Evolutionary conservation across 2,113 vertebrate species (phyloP).

Genomic region (Zootoca vivipara): DNA sequence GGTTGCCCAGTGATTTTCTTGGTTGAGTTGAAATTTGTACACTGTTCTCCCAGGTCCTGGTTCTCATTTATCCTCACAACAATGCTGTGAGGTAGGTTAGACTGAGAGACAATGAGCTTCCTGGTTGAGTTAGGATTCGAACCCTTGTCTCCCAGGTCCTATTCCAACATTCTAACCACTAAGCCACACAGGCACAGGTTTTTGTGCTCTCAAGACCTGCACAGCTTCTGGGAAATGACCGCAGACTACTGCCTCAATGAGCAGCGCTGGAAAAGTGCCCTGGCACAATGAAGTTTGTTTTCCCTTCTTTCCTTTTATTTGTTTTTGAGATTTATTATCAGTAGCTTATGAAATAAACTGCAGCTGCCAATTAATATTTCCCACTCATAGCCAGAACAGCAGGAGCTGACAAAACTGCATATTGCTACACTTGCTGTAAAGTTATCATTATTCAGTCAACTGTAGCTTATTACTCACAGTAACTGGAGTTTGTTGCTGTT

Average conservation of each 20-base stretch:
- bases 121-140: no score
- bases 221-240: background rate
- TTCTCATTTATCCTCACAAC: no score
- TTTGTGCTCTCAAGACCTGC: background rate
- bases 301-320: background rate
- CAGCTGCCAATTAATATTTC: slow-evolving; percentile 43
- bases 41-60: no score
- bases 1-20: no score
- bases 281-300: background rate
- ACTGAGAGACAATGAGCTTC: no score
- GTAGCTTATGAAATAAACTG: slow-evolving; percentile 31
- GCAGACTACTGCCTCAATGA: background rate
- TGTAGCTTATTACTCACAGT: slow-evolving; percentile 43
- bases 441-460: slow-evolving; percentile 41
- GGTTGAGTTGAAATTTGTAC: no score
- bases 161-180: background rate
- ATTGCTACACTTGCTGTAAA: slow-evolving; percentile 36
- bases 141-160: no score
- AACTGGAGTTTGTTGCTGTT: slow-evolving; percentile 26
- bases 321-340: slow-evolving; percentile 35
- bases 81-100: no score
- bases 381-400: slow-evolving; percentile 32
- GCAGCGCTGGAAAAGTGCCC: background rate
- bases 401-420: slow-evolving; percentile 31
- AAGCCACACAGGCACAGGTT: background rate